Conservation (phyloP, 2,888 invertebrate genomes). For the Drosophila atroscutellata region DNA sequence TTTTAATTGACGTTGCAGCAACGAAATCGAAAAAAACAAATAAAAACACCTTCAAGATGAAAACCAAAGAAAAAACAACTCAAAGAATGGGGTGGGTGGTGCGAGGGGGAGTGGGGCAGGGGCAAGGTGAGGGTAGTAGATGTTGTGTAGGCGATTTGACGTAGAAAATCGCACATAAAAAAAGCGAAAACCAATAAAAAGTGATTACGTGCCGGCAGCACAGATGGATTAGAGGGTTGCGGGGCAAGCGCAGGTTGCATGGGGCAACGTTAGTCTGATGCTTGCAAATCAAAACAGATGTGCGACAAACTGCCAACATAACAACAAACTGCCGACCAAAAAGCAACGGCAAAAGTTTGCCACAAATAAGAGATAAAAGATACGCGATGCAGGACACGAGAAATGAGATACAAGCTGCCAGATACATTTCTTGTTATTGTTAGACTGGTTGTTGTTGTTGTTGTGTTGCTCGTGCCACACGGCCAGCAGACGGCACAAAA, state of each 20-base stretch:
- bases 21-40: conserved; percentile 19
- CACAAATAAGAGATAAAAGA: conserved; percentile 26
- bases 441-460: conserved; percentile 1
- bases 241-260: not conserved
- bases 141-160: conserved; percentile 66
- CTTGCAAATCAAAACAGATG: conserved; percentile 73
- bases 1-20: conserved; percentile 30
- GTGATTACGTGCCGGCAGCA: conserved; percentile 50
- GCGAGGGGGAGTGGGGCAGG: not conserved
- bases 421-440: conserved; percentile 12
- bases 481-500: conserved; percentile 18
- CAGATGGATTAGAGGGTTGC: conserved; percentile 1
- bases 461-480: conserved; percentile 67
- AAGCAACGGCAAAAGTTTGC: conserved; percentile 33
- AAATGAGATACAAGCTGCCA: conserved; percentile 48
- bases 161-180: conserved; percentile 65
- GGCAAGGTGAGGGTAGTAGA: conserved; percentile 2
- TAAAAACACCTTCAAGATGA: conserved; percentile 45
- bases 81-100: conserved; percentile 18
- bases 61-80: conserved; percentile 35
- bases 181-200: conserved; percentile 64
- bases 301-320: conserved; percentile 57
- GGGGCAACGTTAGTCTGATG: conserved; percentile 24
- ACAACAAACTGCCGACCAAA: conserved; percentile 13
- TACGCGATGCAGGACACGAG: conserved; percentile 22